A percentile compares a stretch with the other conserved stretches of the same genome.
Evolutionary conservation across 2,113 vertebrate genomes (phyloP).

Genomic region (Centropus bengalensis): DNA sequence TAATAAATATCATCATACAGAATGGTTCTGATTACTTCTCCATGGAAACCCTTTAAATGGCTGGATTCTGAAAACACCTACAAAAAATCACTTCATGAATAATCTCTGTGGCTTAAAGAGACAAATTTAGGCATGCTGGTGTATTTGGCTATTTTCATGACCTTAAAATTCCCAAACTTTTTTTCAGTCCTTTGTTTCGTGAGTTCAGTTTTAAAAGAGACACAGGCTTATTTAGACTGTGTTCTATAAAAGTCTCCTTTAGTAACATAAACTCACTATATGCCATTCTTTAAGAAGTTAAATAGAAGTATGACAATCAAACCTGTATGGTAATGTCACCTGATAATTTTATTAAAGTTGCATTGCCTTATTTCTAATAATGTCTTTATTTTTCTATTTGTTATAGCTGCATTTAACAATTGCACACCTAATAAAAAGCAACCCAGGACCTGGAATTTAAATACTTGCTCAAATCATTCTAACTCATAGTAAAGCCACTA

Average conservation of each 20-base stretch:
- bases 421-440: neutral
- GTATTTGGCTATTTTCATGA: neutral
- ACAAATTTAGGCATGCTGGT: neutral
- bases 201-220: neutral
- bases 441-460: rapidly evolving
- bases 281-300: neutral
- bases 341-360: neutral
- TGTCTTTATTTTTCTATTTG: neutral
- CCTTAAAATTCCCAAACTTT: neutral
- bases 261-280: neutral
- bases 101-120: neutral
- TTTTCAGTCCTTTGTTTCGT: neutral
- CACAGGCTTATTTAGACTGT: neutral
- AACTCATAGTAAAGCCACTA: neutral
- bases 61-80: conserved; percentile 9
- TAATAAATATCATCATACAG: conserved; percentile 61
- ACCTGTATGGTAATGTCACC: neutral
- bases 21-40: conserved; percentile 67
- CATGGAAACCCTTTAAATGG: conserved; percentile 54
- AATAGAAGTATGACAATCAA: neutral
- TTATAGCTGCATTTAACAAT: neutral
- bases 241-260: neutral
- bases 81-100: conserved; percentile 8
- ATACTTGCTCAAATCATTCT: neutral
- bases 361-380: neutral